These are phyloP conservation scores for Erythrolamprus reginae DNA, from an alignment of 2,113 vertebrate genomes.

Conservation along the genomic window DNA sequence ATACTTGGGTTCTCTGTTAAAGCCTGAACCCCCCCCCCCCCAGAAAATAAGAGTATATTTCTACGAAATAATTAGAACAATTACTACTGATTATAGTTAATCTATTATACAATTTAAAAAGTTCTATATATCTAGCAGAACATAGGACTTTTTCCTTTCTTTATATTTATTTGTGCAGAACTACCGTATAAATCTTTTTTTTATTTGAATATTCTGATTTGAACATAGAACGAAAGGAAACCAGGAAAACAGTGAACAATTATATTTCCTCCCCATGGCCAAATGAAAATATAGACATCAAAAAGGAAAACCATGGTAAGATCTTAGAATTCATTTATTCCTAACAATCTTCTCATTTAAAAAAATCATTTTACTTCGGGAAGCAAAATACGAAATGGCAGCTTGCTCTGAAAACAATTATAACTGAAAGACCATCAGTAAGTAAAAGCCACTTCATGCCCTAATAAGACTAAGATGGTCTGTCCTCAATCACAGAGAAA, in stretches of 20 bases:
- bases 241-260: not conserved
- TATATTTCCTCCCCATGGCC: not conserved
- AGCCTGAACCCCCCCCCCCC: no score
- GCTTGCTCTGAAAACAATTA: constrained; percentile 5
- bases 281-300: not conserved
- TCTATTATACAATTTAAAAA: not conserved
- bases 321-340: not conserved
- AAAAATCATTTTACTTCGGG: not conserved
- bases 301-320: not conserved
- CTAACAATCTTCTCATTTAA: not conserved
- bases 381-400: constrained; percentile 7
- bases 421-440: not conserved
- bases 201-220: not conserved
- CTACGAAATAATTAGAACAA: not conserved
- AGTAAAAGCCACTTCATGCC: constrained; percentile 3
- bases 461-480: constrained; percentile 10
- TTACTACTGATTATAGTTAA: not conserved
- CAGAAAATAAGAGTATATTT: not conserved
- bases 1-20: not conserved
- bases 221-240: not conserved
- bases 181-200: not conserved
- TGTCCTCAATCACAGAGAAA: not conserved
- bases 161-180: not conserved
- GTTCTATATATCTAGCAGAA: not conserved
- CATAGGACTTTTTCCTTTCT: not conserved